A percentile compares a stretch with the other conserved stretches of the same genome.
Evolutionary conservation across 2,797 vertebrate genomes (phyloP).

Genomic region (Sphenodon punctatus): DNA sequence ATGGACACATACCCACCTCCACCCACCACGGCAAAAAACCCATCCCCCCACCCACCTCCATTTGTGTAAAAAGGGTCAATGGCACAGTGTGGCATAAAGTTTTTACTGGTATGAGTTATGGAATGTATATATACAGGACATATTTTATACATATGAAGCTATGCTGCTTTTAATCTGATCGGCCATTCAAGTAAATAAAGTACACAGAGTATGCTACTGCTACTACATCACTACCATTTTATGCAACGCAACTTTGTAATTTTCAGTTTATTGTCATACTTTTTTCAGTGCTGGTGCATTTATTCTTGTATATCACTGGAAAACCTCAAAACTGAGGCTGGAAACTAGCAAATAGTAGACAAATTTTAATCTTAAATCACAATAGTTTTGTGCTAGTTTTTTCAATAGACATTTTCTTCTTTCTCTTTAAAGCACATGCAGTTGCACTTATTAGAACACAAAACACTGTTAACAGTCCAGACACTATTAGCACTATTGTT

Average conservation of each 20-base stretch:
- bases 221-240: not conserved
- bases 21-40: too few species aligned
- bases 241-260: not conserved
- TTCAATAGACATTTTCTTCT: conserved; percentile 1
- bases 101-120: not conserved
- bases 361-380: not conserved
- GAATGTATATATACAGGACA: not conserved
- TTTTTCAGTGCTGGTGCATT: not conserved
- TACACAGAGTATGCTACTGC: not conserved
- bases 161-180: not conserved
- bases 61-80: too few species aligned
- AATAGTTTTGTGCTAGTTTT: conserved; percentile 37
- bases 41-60: too few species aligned
- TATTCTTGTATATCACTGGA: not conserved
- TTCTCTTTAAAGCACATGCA: conserved; percentile 40
- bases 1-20: too few species aligned
- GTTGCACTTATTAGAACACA: conserved; percentile 28
- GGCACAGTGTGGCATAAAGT: too few species aligned
- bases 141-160: not conserved
- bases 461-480: conserved; percentile 12
- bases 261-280: not conserved
- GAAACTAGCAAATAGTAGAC: not conserved
- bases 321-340: not conserved
- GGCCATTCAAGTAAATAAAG: not conserved
- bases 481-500: conserved; percentile 17